Conservation (phyloP, 1,140 invertebrate genomes). For the Saccostrea cuccullata region DNA sequence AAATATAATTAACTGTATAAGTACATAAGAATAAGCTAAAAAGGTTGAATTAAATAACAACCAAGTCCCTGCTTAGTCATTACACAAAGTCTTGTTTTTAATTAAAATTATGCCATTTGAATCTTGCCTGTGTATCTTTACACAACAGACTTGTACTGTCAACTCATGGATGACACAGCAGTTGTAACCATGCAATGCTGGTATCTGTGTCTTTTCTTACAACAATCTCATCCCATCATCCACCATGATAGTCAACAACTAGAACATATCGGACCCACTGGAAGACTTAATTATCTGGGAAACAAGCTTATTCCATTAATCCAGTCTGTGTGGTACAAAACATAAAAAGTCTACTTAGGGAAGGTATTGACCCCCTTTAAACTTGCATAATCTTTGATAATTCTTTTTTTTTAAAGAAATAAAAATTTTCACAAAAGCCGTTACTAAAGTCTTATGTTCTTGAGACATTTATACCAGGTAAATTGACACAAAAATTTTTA, state of each 20-base stretch:
- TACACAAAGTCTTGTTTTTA: neutral
- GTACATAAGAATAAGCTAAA: no score
- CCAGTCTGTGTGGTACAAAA: neutral
- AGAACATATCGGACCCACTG: neutral
- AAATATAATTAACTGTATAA: no score
- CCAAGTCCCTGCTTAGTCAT: neutral
- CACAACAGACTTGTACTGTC: neutral
- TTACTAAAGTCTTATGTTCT: neutral
- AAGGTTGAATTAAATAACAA: no score
- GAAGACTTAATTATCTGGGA: constrained; percentile 10
- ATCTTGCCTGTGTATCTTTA: neutral
- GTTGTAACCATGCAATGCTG: neutral
- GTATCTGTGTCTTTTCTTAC: neutral
- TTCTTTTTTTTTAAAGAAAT: neutral
- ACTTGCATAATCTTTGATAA: neutral
- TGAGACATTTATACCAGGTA: no score
- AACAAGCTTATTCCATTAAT: constrained; percentile 12
- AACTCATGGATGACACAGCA: neutral
- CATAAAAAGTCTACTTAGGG: neutral
- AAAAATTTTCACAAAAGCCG: neutral
- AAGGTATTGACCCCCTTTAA: no score
- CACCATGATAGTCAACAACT: neutral
- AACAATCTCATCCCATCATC: neutral
- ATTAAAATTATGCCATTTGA: neutral
- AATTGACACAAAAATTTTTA: no score